Conservation (phyloP, 2,113 vertebrate genomes). For the Oryzias melastigma region DNA sequence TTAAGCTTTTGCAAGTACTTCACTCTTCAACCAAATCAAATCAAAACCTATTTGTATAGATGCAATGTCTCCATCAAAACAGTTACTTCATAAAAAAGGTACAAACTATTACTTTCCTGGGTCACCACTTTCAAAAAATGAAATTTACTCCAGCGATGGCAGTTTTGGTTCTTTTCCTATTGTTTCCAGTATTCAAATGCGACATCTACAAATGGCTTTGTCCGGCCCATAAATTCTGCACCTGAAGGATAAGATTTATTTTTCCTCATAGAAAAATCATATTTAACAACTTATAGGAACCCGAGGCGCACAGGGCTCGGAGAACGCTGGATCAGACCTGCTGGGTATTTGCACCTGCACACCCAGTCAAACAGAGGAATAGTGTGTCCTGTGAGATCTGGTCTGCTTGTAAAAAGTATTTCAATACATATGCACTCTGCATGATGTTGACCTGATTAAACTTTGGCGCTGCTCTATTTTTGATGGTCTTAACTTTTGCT, state of each 20-base stretch:
- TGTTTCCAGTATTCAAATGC: neutral
- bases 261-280: constrained; percentile 1
- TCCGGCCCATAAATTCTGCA: constrained; percentile 2
- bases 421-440: neutral
- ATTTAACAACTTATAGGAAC: neutral
- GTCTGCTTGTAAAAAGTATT: constrained; percentile 13
- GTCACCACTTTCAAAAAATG: no score
- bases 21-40: no score
- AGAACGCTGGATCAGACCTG: neutral
- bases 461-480: neutral
- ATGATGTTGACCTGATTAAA: neutral
- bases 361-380: neutral
- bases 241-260: constrained; percentile 2
- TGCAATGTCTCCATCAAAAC: no score
- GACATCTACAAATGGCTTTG: constrained; percentile 2
- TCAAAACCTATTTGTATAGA: no score
- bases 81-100: no score
- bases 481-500: neutral
- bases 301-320: constrained; percentile 1
- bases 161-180: constrained; percentile 1
- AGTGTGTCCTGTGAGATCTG: constrained; percentile 20
- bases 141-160: constrained; percentile 3
- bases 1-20: no score
- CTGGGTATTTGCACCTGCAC: constrained; percentile 26
- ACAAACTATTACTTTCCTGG: no score